Evolutionary conservation across 2,797 vertebrate genomes (phyloP).

Genomic region (Chloroceryle amazona): DNA sequence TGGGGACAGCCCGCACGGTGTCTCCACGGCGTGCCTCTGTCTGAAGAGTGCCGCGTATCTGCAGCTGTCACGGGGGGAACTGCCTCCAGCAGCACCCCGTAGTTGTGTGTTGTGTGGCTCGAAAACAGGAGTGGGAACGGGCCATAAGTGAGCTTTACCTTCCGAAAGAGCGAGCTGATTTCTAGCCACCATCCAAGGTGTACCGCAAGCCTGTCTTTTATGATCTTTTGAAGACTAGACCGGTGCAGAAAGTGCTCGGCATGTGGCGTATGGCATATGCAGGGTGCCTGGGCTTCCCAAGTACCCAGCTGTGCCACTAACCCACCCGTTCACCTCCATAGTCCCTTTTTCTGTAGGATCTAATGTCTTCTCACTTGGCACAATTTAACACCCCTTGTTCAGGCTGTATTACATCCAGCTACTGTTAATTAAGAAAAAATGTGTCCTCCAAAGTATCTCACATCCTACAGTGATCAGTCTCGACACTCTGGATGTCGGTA

Average conservation of each 20-base stretch:
- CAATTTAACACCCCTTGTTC: not conserved
- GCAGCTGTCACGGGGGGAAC: accelerated
- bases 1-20: accelerated
- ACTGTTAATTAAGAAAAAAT: not conserved
- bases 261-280: accelerated
- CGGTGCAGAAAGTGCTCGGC: not conserved
- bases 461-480: not conserved
- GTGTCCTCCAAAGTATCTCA: not conserved
- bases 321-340: accelerated
- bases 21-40: accelerated
- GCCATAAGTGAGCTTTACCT: not conserved
- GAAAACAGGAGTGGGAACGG: not conserved
- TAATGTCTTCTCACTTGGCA: not conserved
- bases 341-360: not conserved
- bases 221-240: not conserved
- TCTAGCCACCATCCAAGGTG: not conserved
- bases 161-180: not conserved
- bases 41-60: accelerated
- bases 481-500: not conserved
- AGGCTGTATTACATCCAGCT: not conserved
- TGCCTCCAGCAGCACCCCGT: not conserved
- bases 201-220: not conserved
- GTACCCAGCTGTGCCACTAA: not conserved
- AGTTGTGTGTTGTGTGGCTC: accelerated
- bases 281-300: not conserved